A percentile compares a stretch with the other conserved stretches of the same genome.
phyloP scores from a whole-genome alignment of 2,797 vertebrate species.

The Remorina albescens region DNA sequence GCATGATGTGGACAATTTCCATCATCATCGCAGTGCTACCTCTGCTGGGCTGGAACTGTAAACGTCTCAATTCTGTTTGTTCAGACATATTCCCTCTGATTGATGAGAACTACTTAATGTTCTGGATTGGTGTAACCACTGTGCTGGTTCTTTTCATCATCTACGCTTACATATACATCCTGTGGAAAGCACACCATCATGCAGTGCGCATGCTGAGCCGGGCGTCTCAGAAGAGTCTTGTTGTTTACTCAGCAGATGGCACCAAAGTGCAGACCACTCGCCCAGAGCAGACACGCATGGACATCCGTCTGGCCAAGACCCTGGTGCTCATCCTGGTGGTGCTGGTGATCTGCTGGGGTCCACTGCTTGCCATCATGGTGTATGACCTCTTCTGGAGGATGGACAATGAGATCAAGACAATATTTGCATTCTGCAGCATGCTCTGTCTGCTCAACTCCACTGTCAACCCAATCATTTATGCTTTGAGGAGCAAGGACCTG shows the following conservation, averaged over 20 bases:
- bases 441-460: conserved; percentile 99
- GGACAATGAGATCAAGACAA: conserved; percentile 97
- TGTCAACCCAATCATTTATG: conserved; percentile 99
- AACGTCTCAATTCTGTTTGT: conserved; percentile 94
- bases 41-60: conserved; percentile 99
- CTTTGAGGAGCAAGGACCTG: conserved; percentile 98
- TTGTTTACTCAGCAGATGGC: conserved; percentile 94
- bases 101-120: conserved; percentile 97
- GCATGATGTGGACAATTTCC: conserved; percentile 98
- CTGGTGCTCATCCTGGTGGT: conserved; percentile 98
- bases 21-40: conserved; percentile 97
- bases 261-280: conserved; percentile 95
- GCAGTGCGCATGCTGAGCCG: conserved; percentile 97
- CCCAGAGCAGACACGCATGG: conserved; percentile 98
- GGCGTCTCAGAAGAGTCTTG: conserved; percentile 97
- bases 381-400: conserved; percentile 99
- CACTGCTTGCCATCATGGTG: conserved; percentile 97
- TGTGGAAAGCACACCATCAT: conserved; percentile 99
- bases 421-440: conserved; percentile 99
- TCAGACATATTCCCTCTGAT: conserved; percentile 99
- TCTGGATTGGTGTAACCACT: conserved; percentile 98
- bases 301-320: conserved; percentile 99
- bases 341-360: conserved; percentile 99
- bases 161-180: conserved; percentile 99
- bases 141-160: conserved; percentile 96